A percentile compares a stretch with the other conserved stretches of the same genome.
These are phyloP conservation scores for Drosophila asahinai DNA, from an alignment of 1,140 invertebrate species.

Conservation along the genomic window DNA sequence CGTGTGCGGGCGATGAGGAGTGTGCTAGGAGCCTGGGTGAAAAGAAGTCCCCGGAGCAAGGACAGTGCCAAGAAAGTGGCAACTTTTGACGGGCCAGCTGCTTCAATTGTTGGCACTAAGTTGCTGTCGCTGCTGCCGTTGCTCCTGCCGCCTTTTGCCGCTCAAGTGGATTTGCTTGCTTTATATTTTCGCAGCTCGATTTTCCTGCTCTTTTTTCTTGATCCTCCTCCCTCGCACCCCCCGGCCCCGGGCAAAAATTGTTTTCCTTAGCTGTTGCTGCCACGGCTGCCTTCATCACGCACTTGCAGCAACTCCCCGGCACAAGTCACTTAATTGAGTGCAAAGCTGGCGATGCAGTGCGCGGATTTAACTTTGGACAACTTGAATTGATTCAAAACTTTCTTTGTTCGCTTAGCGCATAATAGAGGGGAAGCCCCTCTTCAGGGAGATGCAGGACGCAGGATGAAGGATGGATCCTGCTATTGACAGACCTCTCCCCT, in stretches of 20 bases:
- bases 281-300: constrained; percentile 38
- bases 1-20: constrained; percentile 28
- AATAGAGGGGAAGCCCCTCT: constrained; percentile 11
- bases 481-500: constrained; percentile 63
- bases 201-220: constrained; percentile 14
- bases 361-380: constrained; percentile 80
- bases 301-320: constrained; percentile 42
- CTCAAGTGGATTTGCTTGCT: constrained; percentile 77
- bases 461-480: constrained; percentile 34
- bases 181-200: constrained; percentile 45
- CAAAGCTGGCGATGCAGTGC: constrained; percentile 70
- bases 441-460: too few relatives aligned
- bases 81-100: constrained; percentile 80
- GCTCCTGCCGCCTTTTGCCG: constrained; percentile 24
- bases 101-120: constrained; percentile 80
- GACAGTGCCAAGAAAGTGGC: constrained; percentile 69
- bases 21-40: not conserved
- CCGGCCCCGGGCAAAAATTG: constrained; percentile 53
- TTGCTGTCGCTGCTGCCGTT: constrained; percentile 37
- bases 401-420: constrained; percentile 68
- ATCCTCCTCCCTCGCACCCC: not conserved
- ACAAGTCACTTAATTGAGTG: constrained; percentile 80
- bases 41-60: constrained; percentile 16
- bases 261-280: constrained; percentile 67
- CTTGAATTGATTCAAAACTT: constrained; percentile 83